These are phyloP conservation scores for Graptemys geographica DNA, from an alignment of 2,797 vertebrate species.

Conservation along the genomic window DNA sequence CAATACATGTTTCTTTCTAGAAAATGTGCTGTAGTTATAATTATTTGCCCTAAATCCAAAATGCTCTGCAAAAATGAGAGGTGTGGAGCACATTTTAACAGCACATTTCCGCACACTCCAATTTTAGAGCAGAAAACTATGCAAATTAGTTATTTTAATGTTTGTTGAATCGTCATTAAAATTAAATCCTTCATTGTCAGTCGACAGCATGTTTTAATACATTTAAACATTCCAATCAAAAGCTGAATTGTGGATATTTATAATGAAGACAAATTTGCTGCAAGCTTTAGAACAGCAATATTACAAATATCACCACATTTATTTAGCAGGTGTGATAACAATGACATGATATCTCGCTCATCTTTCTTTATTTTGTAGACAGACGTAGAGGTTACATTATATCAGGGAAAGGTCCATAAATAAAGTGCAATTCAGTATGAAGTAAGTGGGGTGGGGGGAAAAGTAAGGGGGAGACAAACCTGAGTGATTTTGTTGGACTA, in stretches of 20 bases:
- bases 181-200: background rate
- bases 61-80: background rate
- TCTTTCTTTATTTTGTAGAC: conserved; percentile 15
- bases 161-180: background rate
- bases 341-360: background rate
- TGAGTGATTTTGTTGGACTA: conserved; percentile 81
- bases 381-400: conserved; percentile 7
- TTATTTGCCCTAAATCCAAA: background rate
- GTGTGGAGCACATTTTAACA: background rate
- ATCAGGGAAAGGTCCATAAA: conserved; percentile 27
- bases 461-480: conserved; percentile 73
- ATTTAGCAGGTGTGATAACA: background rate
- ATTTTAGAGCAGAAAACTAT: background rate
- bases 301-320: background rate
- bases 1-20: background rate
- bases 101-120: rapidly evolving
- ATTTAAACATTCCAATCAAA: background rate
- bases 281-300: background rate
- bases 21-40: background rate
- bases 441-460: background rate
- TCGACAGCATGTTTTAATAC: background rate
- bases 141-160: background rate
- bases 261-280: conserved; percentile 55
- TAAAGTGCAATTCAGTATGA: conserved; percentile 16
- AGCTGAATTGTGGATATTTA: conserved; percentile 3